Evolutionary conservation across 2,113 vertebrate genomes (phyloP).

Genomic region (Nesoenas mayeri): DNA sequence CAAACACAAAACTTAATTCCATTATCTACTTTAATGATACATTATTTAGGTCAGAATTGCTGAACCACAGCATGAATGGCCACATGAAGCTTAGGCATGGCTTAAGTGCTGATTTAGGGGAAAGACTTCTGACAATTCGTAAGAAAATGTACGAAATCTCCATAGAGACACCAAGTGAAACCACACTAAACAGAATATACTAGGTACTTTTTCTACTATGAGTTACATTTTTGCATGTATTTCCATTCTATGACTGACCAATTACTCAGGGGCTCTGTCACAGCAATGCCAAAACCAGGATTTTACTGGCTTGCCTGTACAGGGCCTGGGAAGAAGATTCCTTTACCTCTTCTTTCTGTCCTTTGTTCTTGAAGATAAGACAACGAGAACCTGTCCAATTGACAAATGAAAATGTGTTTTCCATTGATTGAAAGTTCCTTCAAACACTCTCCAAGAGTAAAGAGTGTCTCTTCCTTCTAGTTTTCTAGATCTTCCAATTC

Average conservation of each 20-base stretch:
- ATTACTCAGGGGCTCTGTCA: neutral
- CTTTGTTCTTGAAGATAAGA: neutral
- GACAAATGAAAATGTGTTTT: neutral
- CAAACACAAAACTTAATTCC: neutral
- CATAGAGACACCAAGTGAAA: neutral
- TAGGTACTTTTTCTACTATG: neutral
- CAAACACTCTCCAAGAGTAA: neutral
- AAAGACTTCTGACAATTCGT: neutral
- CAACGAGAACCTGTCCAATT: neutral
- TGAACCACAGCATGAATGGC: neutral
- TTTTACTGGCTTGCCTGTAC: neutral
- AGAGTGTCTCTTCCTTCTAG: neutral
- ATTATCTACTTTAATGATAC: neutral
- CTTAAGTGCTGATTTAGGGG: neutral
- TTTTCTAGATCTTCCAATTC: neutral
- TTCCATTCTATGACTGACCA: neutral
- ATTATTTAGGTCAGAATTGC: neutral
- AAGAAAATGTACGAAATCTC: neutral
- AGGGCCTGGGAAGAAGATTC: neutral
- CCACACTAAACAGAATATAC: rapidly evolving
- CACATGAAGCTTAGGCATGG: neutral
- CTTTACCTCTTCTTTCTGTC: neutral
- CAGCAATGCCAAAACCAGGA: neutral
- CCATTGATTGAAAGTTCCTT: neutral
- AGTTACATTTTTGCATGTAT: neutral